Evolutionary conservation across 1,140 invertebrate species (phyloP).

Genomic region (Macrosteles quadrilineatus): DNA sequence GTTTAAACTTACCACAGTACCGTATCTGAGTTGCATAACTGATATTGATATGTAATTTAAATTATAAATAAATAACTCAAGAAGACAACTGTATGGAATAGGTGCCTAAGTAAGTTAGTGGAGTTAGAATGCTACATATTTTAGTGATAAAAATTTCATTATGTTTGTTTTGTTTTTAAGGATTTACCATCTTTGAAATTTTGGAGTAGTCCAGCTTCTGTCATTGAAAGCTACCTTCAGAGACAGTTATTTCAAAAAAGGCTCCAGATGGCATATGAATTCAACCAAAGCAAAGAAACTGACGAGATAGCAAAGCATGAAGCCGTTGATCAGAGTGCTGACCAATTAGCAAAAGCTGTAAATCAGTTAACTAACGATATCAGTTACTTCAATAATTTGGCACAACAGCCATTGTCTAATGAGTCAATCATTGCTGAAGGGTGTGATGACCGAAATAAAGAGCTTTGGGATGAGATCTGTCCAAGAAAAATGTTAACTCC

Average conservation of each 20-base stretch:
- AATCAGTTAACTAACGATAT: neutral
- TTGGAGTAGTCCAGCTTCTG: constrained; percentile 2
- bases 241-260: constrained; percentile 1
- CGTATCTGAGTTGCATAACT: neutral
- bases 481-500: neutral
- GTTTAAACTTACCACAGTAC: too few relatives aligned
- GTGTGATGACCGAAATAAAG: constrained; percentile 1
- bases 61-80: neutral
- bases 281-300: neutral
- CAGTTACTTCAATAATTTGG: neutral
- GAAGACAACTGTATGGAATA: neutral
- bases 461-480: neutral
- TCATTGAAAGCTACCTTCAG: neutral
- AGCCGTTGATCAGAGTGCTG: neutral
- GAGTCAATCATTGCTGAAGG: neutral
- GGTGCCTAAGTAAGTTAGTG: neutral
- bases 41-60: neutral
- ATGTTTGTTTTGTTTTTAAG: neutral
- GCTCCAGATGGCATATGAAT: neutral
- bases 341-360: neutral
- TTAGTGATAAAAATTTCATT: neutral
- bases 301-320: neutral
- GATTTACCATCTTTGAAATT: constrained; percentile 5
- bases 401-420: neutral
- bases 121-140: neutral